Percentiles rank a stretch among this genome's conserved stretches.
phyloP scores from a whole-genome alignment of 2,888 invertebrate genomes.

The Agrotis segetum region DNA sequence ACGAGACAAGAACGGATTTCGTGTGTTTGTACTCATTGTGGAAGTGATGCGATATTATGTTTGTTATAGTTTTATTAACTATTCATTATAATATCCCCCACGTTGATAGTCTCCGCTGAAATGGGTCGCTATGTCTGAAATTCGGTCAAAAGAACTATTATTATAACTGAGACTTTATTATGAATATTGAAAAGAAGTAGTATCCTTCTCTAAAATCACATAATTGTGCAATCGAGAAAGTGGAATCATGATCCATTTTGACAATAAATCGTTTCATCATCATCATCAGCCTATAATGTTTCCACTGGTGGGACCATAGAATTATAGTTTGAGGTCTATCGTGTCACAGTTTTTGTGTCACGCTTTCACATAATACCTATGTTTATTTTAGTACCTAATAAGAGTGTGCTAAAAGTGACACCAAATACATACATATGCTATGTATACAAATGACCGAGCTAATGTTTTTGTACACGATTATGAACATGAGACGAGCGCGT shows the following conservation, averaged over 20 bases:
- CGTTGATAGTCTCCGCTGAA: neutral
- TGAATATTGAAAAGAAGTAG: too few species aligned
- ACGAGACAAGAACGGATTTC: conserved; percentile 46
- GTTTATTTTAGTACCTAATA: conserved; percentile 19
- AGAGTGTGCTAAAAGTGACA: conserved; percentile 44
- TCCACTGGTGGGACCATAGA: too few species aligned
- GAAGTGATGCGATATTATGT: conserved; percentile 24
- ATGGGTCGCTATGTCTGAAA: neutral
- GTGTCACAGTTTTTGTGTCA: neutral
- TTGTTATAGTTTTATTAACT: neutral
- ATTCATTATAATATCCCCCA: neutral
- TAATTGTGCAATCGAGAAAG: too few species aligned
- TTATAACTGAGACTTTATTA: neutral
- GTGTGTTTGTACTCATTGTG: conserved; percentile 21
- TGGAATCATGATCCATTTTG: too few species aligned
- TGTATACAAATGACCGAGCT: neutral
- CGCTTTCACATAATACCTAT: conserved; percentile 3
- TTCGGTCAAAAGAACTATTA: neutral
- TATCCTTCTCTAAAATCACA: too few species aligned
- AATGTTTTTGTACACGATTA: conserved; percentile 13
- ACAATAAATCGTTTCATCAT: too few species aligned
- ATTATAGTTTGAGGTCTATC: too few species aligned
- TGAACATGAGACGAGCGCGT: conserved; percentile 6
- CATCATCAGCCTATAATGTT: too few species aligned
- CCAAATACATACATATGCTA: conserved; percentile 5